Evolutionary conservation across 2,113 vertebrate genomes (phyloP).

Genomic region (Balaenoptera acutorostrata): DNA sequence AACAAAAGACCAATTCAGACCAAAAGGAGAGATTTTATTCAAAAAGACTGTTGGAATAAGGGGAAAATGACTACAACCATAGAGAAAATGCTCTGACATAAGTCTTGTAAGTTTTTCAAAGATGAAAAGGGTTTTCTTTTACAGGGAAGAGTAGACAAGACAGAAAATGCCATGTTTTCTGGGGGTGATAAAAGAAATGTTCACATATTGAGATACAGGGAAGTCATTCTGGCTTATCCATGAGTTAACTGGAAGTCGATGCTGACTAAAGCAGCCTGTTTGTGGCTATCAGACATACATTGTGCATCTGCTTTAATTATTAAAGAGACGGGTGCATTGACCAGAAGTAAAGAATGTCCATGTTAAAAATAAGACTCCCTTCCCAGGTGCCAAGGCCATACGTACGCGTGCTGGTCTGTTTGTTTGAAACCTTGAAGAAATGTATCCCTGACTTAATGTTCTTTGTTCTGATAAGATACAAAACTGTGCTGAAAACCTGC

Average conservation of each 20-base stretch:
- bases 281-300: not conserved
- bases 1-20: not conserved
- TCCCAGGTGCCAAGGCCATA: not conserved
- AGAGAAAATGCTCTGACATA: not conserved
- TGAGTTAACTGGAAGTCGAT: not conserved
- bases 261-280: not conserved
- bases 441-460: not conserved
- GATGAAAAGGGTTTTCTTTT: not conserved
- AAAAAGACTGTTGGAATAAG: not conserved
- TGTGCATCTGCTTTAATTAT: not conserved
- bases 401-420: not conserved
- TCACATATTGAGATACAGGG: not conserved
- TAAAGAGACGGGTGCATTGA: not conserved
- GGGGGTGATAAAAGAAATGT: not conserved
- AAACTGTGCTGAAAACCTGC: not conserved
- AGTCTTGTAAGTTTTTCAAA: not conserved
- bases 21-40: not conserved
- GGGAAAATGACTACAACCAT: not conserved
- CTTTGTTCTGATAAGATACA: not conserved
- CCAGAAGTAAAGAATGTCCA: not conserved
- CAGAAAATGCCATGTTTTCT: not conserved
- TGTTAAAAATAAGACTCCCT: not conserved
- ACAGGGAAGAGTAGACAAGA: not conserved
- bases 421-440: not conserved
- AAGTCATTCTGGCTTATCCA: not conserved